Evolutionary conservation across 2,797 vertebrate genomes (phyloP).

Genomic region (Eleutherodactylus coqui): DNA sequence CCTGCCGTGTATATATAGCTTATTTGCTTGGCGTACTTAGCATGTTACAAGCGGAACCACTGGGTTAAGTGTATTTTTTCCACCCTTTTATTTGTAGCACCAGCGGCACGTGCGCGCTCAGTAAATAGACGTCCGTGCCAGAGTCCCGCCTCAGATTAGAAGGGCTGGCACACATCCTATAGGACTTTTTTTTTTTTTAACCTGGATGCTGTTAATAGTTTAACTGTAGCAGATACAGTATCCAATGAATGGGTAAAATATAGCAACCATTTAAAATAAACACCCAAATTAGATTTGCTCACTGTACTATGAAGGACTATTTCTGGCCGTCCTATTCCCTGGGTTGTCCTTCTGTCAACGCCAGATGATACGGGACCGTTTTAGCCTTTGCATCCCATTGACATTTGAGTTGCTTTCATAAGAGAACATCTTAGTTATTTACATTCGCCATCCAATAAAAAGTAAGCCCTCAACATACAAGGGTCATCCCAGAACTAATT

Average conservation of each 20-base stretch:
- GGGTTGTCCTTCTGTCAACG: constrained; percentile 39
- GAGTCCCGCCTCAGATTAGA: constrained; percentile 52
- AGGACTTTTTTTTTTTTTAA: constrained; percentile 38
- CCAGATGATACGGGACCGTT: constrained; percentile 39
- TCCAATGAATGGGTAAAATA: constrained; percentile 56
- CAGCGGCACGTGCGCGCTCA: constrained; percentile 38
- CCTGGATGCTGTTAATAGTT: constrained; percentile 57
- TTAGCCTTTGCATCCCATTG: neutral
- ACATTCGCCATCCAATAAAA: neutral
- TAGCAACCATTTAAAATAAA: constrained; percentile 54
- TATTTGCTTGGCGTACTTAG: constrained; percentile 3
- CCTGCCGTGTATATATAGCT: neutral
- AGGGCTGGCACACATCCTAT: constrained; percentile 38
- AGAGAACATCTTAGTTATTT: neutral
- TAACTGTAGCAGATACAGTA: constrained; percentile 53
- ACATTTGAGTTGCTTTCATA: neutral
- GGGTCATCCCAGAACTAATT: neutral
- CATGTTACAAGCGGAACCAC: neutral
- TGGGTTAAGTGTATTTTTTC: constrained; percentile 26
- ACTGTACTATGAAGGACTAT: constrained; percentile 5
- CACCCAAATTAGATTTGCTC: constrained; percentile 58
- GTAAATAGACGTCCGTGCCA: constrained; percentile 53
- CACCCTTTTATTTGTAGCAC: constrained; percentile 45
- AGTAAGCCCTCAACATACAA: neutral
- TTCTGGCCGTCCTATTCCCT: constrained; percentile 47